Base-by-base conservation (phyloP, 2,888 invertebrate species). In the Leptinotarsa tumamoca region DNA sequence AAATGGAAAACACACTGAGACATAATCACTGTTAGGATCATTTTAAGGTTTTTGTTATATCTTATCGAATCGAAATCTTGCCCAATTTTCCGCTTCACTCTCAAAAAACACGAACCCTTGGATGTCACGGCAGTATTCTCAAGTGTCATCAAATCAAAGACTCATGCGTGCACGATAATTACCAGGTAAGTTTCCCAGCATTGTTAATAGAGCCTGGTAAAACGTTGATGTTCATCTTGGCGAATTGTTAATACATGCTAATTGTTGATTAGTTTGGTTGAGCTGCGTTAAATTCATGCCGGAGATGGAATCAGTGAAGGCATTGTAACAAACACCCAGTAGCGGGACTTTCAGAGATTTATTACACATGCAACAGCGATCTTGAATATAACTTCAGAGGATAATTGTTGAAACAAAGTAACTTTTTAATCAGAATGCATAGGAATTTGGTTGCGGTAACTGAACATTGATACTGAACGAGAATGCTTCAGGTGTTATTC, bases 221-320 rank as follows among this genome's bases (percentile, higher is more conserved):
- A 72, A 67, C 68, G 72, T 58, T 70, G 61, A 72, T 72, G 67
- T 72, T 68, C 68, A 63, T 68, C 75, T 72, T 68, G 63, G 75
- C 71, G 58, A 68, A 75, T 75, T 71, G 71, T 71, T 75, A 71
- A 75, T 75, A 68, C 72, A 75, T 75, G 72, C 63, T 75, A 72
- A 75, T 75, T 72, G 72, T 63, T 71, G 71, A 75, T 75, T 75
- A 75, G 68, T 72, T 71, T 69, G 72, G 75, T 61, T 66, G 72
- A 72, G 68, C 54, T 72, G 58, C 72, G 75, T 49, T 71, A 71
- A 71, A 71, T 75, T 71, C 75, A 71, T 75, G 72, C 72, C 33
- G 68, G 71, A 71, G 61, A 71, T 71, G 71, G 15, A 56, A 71
- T 68, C 71, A 52, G 61, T 52, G 67, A 56, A 56, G 56, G 68